Base-by-base conservation (phyloP, 2,888 invertebrate genomes). In the Ectemnius continuus region DNA sequence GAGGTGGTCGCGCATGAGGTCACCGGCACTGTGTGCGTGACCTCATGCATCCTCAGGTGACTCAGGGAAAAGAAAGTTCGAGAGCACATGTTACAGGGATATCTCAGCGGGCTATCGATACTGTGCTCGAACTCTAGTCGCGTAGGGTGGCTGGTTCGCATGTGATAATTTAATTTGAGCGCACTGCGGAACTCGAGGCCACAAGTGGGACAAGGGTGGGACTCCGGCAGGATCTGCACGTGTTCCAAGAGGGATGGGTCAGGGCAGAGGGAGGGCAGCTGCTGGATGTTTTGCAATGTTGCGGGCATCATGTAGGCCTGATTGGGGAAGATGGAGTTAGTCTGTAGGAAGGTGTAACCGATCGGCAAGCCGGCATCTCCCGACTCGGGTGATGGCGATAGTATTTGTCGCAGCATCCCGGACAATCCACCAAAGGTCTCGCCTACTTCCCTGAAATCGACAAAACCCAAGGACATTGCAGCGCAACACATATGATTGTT, bases 381-480 rank as follows among this genome's bases (percentile, higher is more conserved):
- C 71, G 84, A 87, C 81, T 89, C 89, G 68, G 90, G 88, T 65
- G 90, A 88, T 20, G 91, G 91, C 67, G 91, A 91, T 20, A 91
- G 86, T 73, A 91, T 91, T 76, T 91, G 91, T 65, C 91, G 90
- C 76, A 91, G 88, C 91, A 91, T 91, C 78, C 91, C 91, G 45
- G 91, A 91, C 67, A 91, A 87, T 83, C 90, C 91, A 67, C 91
- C 91, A 71, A 91, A 90, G 65, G 87, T 88, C 75, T 90, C 91
- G 75, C 85, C 85, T 75, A 67, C 80, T 71, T 90, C 90, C 86
- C 90, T 90, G 90, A 83, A 90, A 89, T 87, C 84, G 88, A 88
- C 85, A 89, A 88, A 88, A 89, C 84, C 87, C 86, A 87, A 88
- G 84, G 80, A 88, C 85, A 87, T 86, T 87, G 87, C 85, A 82